Conservation (phyloP, 2,113 vertebrate species). For the Anarrhichthys ocellatus region DNA sequence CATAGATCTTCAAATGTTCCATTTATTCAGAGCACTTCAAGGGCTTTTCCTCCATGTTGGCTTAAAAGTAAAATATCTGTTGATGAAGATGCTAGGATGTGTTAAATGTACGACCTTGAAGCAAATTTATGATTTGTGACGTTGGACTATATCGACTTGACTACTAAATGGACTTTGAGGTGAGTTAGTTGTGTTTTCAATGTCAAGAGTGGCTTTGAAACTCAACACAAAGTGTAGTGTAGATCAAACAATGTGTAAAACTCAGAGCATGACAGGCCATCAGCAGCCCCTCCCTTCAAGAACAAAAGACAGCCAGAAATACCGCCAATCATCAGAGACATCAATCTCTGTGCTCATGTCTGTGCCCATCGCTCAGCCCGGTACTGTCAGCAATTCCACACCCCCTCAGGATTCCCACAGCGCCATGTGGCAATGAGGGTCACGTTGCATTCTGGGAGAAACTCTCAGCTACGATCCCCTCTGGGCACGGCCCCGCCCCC, state of each 20-base stretch:
- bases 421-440: constrained; percentile 69
- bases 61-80: constrained; percentile 8
- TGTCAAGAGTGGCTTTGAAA: constrained; percentile 37
- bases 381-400: constrained; percentile 68
- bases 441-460: constrained; percentile 75
- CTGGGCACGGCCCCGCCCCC: constrained; percentile 43
- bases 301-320: constrained; percentile 56
- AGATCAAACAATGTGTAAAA: constrained; percentile 38
- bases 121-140: neutral
- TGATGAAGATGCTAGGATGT: constrained; percentile 2
- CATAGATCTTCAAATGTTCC: neutral
- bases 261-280: constrained; percentile 32
- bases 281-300: constrained; percentile 42
- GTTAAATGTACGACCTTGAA: neutral
- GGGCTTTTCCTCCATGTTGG: neutral
- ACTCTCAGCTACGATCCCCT: constrained; percentile 59
- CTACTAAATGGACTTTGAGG: constrained; percentile 1
- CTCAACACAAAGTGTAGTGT: constrained; percentile 31
- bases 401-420: constrained; percentile 61
- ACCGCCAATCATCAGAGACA: constrained; percentile 55
- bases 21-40: neutral
- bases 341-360: constrained; percentile 53
- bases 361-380: constrained; percentile 59
- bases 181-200: constrained; percentile 16
- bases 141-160: neutral